Base-by-base conservation (phyloP, 2,113 vertebrate species). In the Jacana jacana region DNA sequence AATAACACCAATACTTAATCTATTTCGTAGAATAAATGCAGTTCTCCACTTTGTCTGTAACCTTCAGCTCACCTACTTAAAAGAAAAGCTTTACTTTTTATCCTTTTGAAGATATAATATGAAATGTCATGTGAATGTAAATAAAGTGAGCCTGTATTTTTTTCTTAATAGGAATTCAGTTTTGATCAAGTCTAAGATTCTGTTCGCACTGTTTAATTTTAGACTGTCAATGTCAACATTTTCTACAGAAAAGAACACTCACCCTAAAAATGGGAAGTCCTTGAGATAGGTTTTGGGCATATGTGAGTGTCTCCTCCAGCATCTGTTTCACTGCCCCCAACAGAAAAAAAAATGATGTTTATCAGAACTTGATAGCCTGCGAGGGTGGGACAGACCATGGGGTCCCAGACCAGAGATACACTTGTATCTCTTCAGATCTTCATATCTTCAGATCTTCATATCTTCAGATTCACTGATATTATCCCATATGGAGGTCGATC, bases 61-160 rank as follows among this genome's bases (percentile, higher is more conserved):
- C 65, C 64, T 83, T 94, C 76, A 92, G 70, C 77, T 94, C 33
- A 8, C 86, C 88, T 89, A 73, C 72, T 96, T 95, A 91, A 94
- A 94, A 89, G 69, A 20, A 52, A 77, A 93, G 27, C 4, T n/a
- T 68, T 89, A 39, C 23, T 73, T 84, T 28, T 89, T 91, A 79
- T 81, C 86, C 75, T 91, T 81, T 95, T 49, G 31, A 95, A 89
- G 90, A 11, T 65, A 37, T 44, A 46, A 66, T 91, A 49, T 48
- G 25, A 94, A 92, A 49, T 33, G 5, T 57, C 20, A 51, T 25
- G 5, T 52, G 54, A 64, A 86, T 84, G 65, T 87, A 95, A 97
- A 95, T 88, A 96, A 91, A 96, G 57, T 60, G n/a, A 91, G 48
- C 7, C 69, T 30, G 82, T 77, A 17, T 46, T 44, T 54, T 71